Evolutionary conservation across 2,888 invertebrate species (phyloP).

Genomic region (Sinhomidia bicolor): DNA sequence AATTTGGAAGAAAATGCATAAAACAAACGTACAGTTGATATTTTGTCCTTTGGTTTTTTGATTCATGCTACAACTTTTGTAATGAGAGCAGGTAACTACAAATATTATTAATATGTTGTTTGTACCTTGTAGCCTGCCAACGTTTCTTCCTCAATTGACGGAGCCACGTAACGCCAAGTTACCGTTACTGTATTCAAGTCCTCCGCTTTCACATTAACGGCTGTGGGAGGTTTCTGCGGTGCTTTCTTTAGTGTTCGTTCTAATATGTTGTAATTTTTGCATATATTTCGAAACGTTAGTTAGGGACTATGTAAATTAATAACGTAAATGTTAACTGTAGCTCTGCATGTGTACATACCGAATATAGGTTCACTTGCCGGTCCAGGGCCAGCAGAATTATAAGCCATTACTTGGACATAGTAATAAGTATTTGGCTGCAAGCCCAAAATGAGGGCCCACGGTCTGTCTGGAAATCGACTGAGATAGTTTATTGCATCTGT

Average conservation of each 20-base stretch:
- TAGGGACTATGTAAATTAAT: too few relatives aligned
- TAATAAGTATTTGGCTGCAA: conserved; percentile 96
- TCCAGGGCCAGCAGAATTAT: conserved; percentile 97
- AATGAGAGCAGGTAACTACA: too few relatives aligned
- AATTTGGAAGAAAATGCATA: neutral
- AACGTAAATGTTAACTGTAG: neutral
- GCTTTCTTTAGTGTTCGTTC: conserved; percentile 95
- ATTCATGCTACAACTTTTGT: too few relatives aligned
- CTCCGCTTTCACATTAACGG: conserved; percentile 91
- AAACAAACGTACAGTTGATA: neutral
- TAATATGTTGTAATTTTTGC: conserved; percentile 78
- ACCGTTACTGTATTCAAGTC: conserved; percentile 94
- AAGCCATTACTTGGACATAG: conserved; percentile 96
- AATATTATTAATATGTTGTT: neutral
- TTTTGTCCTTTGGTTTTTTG: too few relatives aligned
- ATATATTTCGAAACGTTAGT: too few relatives aligned
- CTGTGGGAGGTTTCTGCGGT: conserved; percentile 96
- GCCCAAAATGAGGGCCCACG: conserved; percentile 96
- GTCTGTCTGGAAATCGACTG: conserved; percentile 88
- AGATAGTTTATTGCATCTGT: conserved; percentile 88
- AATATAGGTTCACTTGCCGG: conserved; percentile 95
- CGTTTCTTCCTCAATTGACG: conserved; percentile 95
- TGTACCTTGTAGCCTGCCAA: conserved; percentile 94
- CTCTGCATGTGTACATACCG: conserved; percentile 82
- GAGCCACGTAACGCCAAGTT: conserved; percentile 96